Conservation (phyloP, 1,140 invertebrate species). For the Lepidurus apus region DNA sequence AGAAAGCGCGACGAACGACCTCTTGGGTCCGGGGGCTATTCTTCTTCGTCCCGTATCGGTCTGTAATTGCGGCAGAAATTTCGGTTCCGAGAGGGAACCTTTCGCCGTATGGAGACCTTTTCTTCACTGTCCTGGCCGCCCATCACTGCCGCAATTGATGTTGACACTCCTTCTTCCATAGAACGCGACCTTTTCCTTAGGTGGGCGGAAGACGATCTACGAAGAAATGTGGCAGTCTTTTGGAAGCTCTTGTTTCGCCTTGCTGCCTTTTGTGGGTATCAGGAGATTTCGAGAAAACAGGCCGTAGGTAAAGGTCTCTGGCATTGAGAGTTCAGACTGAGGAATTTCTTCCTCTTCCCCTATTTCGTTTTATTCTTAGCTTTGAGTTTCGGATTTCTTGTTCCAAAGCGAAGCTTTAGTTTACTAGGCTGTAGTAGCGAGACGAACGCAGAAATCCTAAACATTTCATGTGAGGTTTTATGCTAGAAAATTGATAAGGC, state of each 20-base stretch:
- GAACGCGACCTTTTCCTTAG: background rate
- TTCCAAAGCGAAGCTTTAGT: background rate
- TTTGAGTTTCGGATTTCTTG: background rate
- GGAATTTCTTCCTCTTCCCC: background rate
- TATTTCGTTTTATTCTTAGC: too few relatives aligned
- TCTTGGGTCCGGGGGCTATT: background rate
- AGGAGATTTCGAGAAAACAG: background rate
- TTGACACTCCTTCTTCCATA: background rate
- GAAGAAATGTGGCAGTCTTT: background rate
- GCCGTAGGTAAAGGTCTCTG: background rate
- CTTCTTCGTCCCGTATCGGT: conserved; percentile 9
- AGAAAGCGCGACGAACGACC: conserved; percentile 1
- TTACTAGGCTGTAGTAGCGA: background rate
- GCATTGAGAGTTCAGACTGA: background rate
- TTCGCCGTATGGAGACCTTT: background rate
- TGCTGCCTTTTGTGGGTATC: background rate
- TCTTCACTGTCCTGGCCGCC: background rate
- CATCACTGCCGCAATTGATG: background rate
- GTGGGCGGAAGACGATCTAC: background rate
- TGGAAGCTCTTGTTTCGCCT: background rate
- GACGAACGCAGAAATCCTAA: background rate
- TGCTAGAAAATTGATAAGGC: background rate
- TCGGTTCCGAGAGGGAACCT: background rate
- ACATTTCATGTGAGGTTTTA: background rate
- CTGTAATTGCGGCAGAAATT: conserved; percentile 14